Evolutionary conservation across 1,140 invertebrate species (phyloP), one percentile per base, ranked within the genome.

Genomic region (Contarinia nasturtii): DNA sequence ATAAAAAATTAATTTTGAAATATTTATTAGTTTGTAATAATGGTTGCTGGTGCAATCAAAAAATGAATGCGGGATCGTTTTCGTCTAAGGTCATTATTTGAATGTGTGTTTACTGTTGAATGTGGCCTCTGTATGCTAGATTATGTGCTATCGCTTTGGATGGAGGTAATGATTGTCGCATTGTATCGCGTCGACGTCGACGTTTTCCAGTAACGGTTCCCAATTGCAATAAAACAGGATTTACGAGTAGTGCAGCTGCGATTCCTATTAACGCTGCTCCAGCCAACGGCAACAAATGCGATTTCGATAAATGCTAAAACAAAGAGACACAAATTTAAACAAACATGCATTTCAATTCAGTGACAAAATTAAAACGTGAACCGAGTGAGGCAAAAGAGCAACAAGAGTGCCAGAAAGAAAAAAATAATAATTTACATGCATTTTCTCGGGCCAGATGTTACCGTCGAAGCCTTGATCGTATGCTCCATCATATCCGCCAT

Each of bases 181-280:
- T 10, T 27, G 10, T 27, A 27, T 27, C 27, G 27, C 27, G 27
- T 12, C 43, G 43, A 22, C 22, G 14, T 12, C 18, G 21, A 10
- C 43, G 43, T 33, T 44, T 44, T 22, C 75, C 73, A 7, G 70
- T 64, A 22, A 81, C 63, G 11, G 76, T 72, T 33, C 79, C 77
- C 11, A 82, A 65, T 56, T 80, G 79, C 10, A 83, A 59, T 11
- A 83, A 67, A 21, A 81, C 69, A 5, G 80, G 80, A 58, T 82
- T 80, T 37, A 72, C 72, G 27, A 78, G 76, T 33, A 82, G 61
- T 7, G 79, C 75, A 22, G 79, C 79, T 4, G 79, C 79, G 5
- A 78, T 79, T 20, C 80, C 80, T 17, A 84, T 68, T 17, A 84
- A 58, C 5, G 80, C 79, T 14, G 82, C 70, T 14, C 79, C 80